A percentile compares a stretch with the other conserved stretches of the same genome.
These are phyloP conservation scores for Lycorma delicatula DNA, from an alignment of 1,140 invertebrate species.

Conservation along the genomic window DNA sequence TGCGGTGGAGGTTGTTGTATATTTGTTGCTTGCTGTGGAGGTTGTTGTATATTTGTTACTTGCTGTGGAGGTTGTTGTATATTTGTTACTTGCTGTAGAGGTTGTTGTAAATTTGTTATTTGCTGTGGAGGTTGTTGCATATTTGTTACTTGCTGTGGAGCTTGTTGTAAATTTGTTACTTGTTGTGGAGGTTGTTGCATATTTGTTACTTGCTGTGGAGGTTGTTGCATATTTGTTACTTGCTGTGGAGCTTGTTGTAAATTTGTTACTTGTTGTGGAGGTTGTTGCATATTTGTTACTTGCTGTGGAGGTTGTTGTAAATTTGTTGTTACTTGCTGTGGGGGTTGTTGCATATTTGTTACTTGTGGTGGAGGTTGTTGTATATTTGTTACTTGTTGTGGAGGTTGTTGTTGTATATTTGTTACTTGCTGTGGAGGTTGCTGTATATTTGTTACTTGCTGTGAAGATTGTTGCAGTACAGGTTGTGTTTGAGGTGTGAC, in stretches of 20 bases:
- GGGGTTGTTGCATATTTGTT: slow-evolving; percentile 24
- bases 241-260: no score
- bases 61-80: no score
- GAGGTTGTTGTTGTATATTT: slow-evolving; percentile 22
- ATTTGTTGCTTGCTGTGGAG: background rate
- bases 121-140: slow-evolving; percentile 20
- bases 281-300: background rate
- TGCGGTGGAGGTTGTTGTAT: no score
- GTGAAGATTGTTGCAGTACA: slow-evolving; percentile 16
- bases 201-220: no score
- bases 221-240: slow-evolving; percentile 12
- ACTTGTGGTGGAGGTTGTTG: background rate
- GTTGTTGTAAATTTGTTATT: background rate
- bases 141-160: no score
- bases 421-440: no score
- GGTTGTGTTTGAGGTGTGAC: background rate
- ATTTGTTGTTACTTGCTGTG: slow-evolving; percentile 4
- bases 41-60: background rate
- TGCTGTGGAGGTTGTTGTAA: background rate
- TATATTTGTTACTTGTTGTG: slow-evolving; percentile 3
- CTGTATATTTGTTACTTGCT: no score
- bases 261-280: no score
- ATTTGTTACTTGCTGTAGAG: no score
- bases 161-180: slow-evolving; percentile 26
- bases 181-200: no score